Evolutionary conservation across 1,140 invertebrate genomes (phyloP).

Genomic region (Pseudomyrmex pallidus): DNA sequence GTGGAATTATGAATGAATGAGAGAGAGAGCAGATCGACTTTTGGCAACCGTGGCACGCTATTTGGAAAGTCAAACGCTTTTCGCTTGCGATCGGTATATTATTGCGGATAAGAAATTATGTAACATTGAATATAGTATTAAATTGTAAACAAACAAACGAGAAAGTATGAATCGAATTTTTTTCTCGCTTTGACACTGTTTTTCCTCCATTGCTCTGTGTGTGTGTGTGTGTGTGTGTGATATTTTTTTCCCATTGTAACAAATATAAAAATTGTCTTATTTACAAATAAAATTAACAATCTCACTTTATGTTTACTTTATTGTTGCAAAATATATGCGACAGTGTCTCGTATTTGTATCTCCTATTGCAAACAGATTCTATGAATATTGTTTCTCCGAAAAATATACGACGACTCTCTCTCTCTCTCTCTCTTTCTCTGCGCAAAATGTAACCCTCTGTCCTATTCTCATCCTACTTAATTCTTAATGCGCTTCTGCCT

Average conservation of each 20-base stretch:
- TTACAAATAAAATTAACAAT: background rate
- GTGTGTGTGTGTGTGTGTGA: no score
- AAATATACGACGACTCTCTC: background rate
- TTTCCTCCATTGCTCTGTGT: no score
- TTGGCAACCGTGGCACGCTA: background rate
- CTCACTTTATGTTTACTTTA: background rate
- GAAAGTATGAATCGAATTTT: no score
- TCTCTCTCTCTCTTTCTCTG: no score
- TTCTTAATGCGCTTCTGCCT: background rate
- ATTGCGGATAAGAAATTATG: no score
- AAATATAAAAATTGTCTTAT: background rate
- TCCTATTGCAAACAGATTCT: background rate
- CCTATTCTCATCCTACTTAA: background rate
- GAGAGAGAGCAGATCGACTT: slow-evolving; percentile 16
- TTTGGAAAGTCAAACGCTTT: no score
- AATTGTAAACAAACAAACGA: no score
- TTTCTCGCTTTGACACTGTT: no score
- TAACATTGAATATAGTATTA: no score
- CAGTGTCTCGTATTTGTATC: background rate
- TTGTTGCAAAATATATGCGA: background rate
- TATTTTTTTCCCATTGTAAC: no score
- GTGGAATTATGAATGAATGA: slow-evolving; percentile 42
- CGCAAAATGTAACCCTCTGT: no score
- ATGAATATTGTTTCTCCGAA: background rate
- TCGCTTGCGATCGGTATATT: no score